Evolutionary conservation across 2,797 vertebrate species (phyloP).

Genomic region (Gallinago stenura): DNA sequence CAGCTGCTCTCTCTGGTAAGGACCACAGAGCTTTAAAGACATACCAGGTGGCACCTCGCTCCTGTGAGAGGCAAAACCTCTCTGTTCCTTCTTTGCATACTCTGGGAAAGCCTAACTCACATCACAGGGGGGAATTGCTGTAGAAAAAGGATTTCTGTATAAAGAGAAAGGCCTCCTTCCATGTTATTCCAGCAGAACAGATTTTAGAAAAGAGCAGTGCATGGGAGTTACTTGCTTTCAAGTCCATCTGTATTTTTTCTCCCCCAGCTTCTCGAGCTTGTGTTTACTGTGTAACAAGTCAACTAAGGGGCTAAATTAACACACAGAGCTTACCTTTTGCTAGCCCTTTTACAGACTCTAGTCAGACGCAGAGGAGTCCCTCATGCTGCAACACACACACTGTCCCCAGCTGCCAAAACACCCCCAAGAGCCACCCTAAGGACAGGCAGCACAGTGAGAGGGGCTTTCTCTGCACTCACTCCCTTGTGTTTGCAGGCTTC

Average conservation of each 20-base stretch:
- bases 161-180: background rate
- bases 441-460: fast-evolving
- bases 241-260: background rate
- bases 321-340: background rate
- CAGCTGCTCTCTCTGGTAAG: background rate
- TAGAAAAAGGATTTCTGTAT: background rate
- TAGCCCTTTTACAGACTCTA: background rate
- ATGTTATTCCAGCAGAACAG: background rate
- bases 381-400: background rate
- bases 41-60: background rate
- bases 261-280: background rate
- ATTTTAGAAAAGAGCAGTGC: background rate
- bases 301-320: background rate
- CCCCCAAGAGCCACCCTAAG: background rate
- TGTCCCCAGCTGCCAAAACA: background rate
- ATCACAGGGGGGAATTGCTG: too few relatives aligned
- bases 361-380: background rate
- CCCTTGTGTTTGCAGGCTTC: background rate
- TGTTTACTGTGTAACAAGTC: background rate
- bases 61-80: background rate
- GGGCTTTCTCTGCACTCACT: background rate
- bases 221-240: background rate
- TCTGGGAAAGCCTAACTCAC: background rate
- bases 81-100: background rate
- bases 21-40: background rate